phyloP scores from a whole-genome alignment of 2,113 vertebrate genomes.

The Pithys albifrons region DNA sequence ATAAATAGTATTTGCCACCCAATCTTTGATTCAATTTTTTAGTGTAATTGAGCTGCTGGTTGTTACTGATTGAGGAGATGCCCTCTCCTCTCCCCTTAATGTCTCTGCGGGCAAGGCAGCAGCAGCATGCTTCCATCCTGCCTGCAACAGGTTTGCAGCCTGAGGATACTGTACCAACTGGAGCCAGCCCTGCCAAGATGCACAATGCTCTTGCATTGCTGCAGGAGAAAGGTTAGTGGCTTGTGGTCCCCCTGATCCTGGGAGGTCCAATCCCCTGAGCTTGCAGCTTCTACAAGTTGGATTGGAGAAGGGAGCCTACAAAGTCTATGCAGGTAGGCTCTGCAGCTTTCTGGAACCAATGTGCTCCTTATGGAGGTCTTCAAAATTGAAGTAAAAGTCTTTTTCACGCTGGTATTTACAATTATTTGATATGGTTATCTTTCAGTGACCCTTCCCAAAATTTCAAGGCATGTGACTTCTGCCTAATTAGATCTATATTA shows the following conservation, averaged over 20 bases:
- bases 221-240: neutral
- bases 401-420: neutral
- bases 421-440: neutral
- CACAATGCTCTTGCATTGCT: neutral
- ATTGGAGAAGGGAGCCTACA: neutral
- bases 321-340: neutral
- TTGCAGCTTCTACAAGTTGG: neutral
- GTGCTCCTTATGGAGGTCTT: neutral
- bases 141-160: neutral
- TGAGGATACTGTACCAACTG: rapidly evolving
- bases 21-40: neutral
- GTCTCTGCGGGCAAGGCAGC: neutral
- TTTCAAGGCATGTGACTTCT: neutral
- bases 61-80: neutral
- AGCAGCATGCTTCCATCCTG: neutral
- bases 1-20: neutral
- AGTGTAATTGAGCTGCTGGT: neutral
- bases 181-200: neutral
- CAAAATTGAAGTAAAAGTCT: neutral
- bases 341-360: neutral
- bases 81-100: neutral
- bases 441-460: neutral
- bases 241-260: rapidly evolving
- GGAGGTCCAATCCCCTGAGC: neutral
- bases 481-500: neutral